Percentiles rank a stretch among this genome's conserved stretches.
Conservation (phyloP, 2,113 vertebrate species). For the Psittacus erithacus region DNA sequence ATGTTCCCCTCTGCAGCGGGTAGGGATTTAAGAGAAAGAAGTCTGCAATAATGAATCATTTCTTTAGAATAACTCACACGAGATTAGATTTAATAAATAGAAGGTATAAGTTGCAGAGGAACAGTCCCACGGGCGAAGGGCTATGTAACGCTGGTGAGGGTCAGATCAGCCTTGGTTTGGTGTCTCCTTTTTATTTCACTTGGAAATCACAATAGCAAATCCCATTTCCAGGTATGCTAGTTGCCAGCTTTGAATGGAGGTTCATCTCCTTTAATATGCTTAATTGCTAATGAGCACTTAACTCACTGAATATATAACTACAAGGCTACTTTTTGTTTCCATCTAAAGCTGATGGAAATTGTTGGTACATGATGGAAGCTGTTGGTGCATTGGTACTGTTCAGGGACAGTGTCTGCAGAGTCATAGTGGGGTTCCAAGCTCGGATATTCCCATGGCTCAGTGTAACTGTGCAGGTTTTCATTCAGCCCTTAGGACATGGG, state of each 20-base stretch:
- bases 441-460: accelerated
- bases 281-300: not conserved
- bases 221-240: not conserved
- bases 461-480: not conserved
- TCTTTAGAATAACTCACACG: not conserved
- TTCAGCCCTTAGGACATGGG: not conserved
- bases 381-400: not conserved
- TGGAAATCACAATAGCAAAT: not conserved
- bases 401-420: not conserved
- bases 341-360: not conserved
- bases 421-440: not conserved
- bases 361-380: not conserved
- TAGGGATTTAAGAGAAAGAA: not conserved
- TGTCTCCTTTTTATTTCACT: not conserved
- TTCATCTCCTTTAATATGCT: accelerated
- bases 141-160: accelerated
- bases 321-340: not conserved
- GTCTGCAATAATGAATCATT: not conserved
- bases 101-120: not conserved
- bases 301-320: not conserved
- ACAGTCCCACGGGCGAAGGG: accelerated
- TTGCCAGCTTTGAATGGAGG: not conserved
- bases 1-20: not conserved
- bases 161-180: not conserved
- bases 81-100: not conserved